Evolutionary conservation across 2,797 vertebrate genomes (phyloP), one percentile per base, ranked within the genome.

Genomic region (Lophius americanus): DNA sequence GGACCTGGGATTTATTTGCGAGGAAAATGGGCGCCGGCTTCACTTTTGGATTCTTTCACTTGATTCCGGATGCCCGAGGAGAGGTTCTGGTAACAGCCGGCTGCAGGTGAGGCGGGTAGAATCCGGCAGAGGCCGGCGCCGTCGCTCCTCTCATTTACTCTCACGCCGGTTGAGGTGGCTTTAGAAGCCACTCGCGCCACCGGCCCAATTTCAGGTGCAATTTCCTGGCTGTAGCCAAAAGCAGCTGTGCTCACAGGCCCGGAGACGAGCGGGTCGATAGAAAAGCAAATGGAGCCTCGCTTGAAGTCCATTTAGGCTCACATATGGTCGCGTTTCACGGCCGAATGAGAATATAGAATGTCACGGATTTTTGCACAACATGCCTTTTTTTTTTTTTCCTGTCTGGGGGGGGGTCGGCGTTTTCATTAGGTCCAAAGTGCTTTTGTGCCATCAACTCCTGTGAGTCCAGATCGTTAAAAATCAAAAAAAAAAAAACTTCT

Each of bases 161-260:
- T 57, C 75, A 77, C 76, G 77, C 76, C 68, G 78, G 39, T 4
- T 23, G 59, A 79, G 69, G 66, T 68, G 70, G 67, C 63, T 78
- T 23, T 64, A 68, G 51, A 50, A 75, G 75, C 71, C 85, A 70
- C 82, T 85, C 82, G 73, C 76, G 82, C 78, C 77, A 56, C 71
- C 46, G 66, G 78, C 57, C 56, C 86, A 91, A 92, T 90, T 86
- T 86, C 81, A 87, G 81, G 73, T 80, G 82, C 76, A 87, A 91
- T 90, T 88, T 89, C 80, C 83, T 61, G 78, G 72, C 64, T 5
- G 23, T 23, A 60, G 60, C 36, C 60, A 13, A 68, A 69, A 77
- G 81, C 86, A 91, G 85, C 88, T 91, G 90, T 2, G 82, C 79
- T 70, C 76, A 52, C 70, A 70, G 7, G 66, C 51, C 65, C 46